These are phyloP conservation scores for Thera obeliscata DNA, from an alignment of 2,888 invertebrate genomes.

Conservation along the genomic window DNA sequence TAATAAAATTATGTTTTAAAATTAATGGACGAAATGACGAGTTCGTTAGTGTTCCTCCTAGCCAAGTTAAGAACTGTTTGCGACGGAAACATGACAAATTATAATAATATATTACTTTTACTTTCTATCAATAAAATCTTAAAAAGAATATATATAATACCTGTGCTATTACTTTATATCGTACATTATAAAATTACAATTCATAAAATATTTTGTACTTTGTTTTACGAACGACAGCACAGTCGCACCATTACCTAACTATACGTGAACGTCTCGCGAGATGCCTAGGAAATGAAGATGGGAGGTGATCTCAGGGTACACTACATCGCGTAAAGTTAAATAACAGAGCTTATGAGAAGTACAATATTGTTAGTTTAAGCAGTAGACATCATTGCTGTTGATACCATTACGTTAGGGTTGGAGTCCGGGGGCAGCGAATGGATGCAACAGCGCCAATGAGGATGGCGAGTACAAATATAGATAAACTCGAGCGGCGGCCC, in stretches of 20 bases:
- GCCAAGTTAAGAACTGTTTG: conserved; percentile 80
- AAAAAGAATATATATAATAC: conserved; percentile 78
- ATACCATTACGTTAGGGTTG: conserved; percentile 21
- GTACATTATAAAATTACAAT: conserved; percentile 81
- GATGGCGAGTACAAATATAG: conserved; percentile 50
- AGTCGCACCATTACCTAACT: conserved; percentile 74
- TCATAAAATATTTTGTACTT: conserved; percentile 85
- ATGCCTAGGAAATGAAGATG: conserved; percentile 47
- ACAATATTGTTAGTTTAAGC: conserved; percentile 77
- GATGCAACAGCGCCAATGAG: conserved; percentile 49
- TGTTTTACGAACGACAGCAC: conserved; percentile 75
- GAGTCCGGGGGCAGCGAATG: conserved; percentile 22
- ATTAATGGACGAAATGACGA: conserved; percentile 84
- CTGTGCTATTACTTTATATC: conserved; percentile 79
- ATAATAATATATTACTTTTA: conserved; percentile 56
- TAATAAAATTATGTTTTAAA: conserved; percentile 81
- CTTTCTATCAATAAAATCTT: conserved; percentile 72
- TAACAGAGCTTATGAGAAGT: conserved; percentile 73
- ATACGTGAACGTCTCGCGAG: conserved; percentile 58
- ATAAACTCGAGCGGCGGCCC: conserved; percentile 47
- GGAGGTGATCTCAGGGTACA: conserved; percentile 28
- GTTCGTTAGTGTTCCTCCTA: conserved; percentile 83
- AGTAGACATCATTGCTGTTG: conserved; percentile 30
- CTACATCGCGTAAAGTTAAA: conserved; percentile 44
- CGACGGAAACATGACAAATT: conserved; percentile 82